Base-by-base conservation (phyloP, 1,140 invertebrate genomes). In the Mamestra configurata region DNA sequence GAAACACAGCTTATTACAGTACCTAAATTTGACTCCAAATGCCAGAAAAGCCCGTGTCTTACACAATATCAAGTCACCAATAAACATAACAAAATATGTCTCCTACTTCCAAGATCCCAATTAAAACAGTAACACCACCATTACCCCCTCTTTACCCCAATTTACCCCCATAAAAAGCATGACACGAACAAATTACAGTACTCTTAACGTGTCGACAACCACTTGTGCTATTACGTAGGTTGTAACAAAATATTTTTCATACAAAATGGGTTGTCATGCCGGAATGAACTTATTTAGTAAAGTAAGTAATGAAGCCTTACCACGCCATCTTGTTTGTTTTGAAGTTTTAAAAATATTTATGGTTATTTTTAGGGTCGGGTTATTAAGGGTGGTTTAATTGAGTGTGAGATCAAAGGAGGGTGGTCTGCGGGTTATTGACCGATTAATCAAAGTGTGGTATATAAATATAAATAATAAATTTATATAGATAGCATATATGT, bases 321-420 rank as follows among this genome's bases (percentile, higher is more conserved):
- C 76, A 77, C 76, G 76, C 76, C 35, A 77, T 4, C 35, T 64
- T 53, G 46, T 73, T 73, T 57, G 46, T 24, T 70, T 31, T 37
- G 20, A 57, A 49, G 22, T 53, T n/a, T 68, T 24, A 20, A 20
- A 51, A 40, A 51, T 18, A 1, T 35, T 5, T 4, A 72, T 5
- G 0, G 4, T 2, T 66, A 66, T 66, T 66, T 66, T 40, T 66
- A 40, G n/a, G 18, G 11, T 20, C 1, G 61, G 35, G n/a, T 64
- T 11, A 40, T 37, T 64, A 8, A 6, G 59, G 18, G 61, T 22
- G 59, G 31, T 40, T 66, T 18, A 40, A 20, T 5, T 10, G 35
- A 40, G 3, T 66, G 35, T 37, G 61, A 66, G 35, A 66, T 40
- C 61, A 66, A 66, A 66, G 11, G 24, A 10, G 15, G 1, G 35